A percentile compares a stretch with the other conserved stretches of the same genome.
Conservation (phyloP, 2,113 vertebrate genomes). For the Callospermophilus lateralis region DNA sequence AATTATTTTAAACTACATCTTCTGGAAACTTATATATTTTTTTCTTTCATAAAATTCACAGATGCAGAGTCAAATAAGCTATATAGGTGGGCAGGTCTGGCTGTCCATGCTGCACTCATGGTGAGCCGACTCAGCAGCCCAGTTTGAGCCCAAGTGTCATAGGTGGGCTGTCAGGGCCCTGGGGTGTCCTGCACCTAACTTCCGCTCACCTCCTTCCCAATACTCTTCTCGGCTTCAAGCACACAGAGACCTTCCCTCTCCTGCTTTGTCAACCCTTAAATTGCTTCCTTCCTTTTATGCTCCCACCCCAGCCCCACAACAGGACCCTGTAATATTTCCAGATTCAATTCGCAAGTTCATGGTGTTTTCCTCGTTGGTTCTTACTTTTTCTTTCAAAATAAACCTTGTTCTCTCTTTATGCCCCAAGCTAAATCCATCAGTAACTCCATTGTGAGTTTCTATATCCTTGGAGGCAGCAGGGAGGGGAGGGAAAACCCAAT, state of each 20-base stretch:
- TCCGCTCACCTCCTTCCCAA: neutral
- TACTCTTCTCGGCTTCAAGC: neutral
- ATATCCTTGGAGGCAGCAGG: neutral
- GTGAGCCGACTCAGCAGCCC: neutral
- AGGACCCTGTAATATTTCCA: neutral
- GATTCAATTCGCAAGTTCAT: neutral
- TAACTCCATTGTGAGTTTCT: neutral
- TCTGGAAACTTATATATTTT: neutral
- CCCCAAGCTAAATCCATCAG: neutral
- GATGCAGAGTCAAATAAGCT: neutral
- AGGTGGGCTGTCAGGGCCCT: neutral
- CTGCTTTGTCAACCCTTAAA: neutral
- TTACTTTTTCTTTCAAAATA: neutral
- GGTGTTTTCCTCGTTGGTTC: neutral
- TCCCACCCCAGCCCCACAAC: neutral
- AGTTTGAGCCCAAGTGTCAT: neutral
- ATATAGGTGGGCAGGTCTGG: neutral
- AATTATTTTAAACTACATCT: neutral
- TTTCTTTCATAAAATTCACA: neutral
- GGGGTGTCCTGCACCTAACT: neutral
- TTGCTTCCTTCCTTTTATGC: neutral
- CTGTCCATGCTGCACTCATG: neutral
- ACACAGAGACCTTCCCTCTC: neutral
- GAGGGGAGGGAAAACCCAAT: neutral
- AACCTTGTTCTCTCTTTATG: neutral